Percentiles rank a stretch among this genome's conserved stretches.
Evolutionary conservation across 2,888 invertebrate species (phyloP).

Genomic region (Pherbina coryleti): DNA sequence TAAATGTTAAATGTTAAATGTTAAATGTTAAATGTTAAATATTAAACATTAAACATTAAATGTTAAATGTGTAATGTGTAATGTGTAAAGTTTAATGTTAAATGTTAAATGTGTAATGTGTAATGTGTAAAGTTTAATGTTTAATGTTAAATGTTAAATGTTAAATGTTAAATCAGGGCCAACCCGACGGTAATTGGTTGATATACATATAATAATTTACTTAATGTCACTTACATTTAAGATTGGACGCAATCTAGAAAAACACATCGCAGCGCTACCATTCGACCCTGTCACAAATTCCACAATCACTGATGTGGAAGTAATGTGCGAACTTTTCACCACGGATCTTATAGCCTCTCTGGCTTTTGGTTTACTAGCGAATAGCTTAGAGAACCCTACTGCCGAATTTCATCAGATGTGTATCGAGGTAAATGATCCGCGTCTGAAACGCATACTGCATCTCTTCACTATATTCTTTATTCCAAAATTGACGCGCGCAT

Average conservation of each 20-base stretch:
- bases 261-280: conserved; percentile 51
- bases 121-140: background rate
- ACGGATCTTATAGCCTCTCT: conserved; percentile 70
- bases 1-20: background rate
- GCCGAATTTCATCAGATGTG: conserved; percentile 68
- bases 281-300: conserved; percentile 40
- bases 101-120: background rate
- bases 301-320: conserved; percentile 55
- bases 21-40: no score
- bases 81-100: no score
- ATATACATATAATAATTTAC: no score
- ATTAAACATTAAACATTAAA: no score
- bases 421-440: conserved; percentile 64
- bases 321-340: conserved; percentile 62
- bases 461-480: conserved; percentile 67
- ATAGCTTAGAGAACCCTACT: conserved; percentile 67
- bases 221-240: conserved; percentile 17
- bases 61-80: no score
- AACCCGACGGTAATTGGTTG: no score
- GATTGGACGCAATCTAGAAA: conserved; percentile 60
- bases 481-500: conserved; percentile 59
- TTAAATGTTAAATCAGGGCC: no score
- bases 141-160: background rate
- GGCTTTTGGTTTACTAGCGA: conserved; percentile 70
- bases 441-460: conserved; percentile 62